Base-by-base conservation (phyloP, 2,888 invertebrate species). In the Dyspetes luteomarginatus region DNA sequence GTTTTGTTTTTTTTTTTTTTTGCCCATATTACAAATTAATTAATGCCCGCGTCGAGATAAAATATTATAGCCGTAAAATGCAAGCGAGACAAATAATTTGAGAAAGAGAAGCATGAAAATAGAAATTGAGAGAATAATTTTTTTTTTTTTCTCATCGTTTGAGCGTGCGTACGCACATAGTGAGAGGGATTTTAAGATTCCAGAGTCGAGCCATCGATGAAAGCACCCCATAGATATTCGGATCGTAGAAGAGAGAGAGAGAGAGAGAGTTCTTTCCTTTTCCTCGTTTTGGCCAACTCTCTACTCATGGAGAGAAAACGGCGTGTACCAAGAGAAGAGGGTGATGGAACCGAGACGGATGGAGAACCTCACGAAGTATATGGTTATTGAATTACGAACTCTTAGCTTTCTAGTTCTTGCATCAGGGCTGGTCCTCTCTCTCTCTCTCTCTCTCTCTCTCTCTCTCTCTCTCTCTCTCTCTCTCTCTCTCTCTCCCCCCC, bases 311-410 rank as follows among this genome's bases (percentile, higher is more conserved):
- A 15, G 5, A 48, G 17, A 17, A 36, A 36, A 36, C 36, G 30
- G 9, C 30, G 30, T 4, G 30, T 9, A 17, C 12, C 48, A 15
- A 48, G 17, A 48, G 48, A n/a, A 30, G 36, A 60, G 58, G 58
- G 58, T 60, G 36, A 60, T 41, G 22, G n/a, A n/a, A 22, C 41
- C 28, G 36, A 15, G 4, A 50, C 45, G 68, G 78, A 67, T 56
- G 72, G 69, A 30, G 84, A 86, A 86, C 86, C 81, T 84, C 83
- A 86, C 88, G 87, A 88, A 89, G 89, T 86, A n/a, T n/a, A 86
- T 86, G 86, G 88, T 90, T 89, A 90, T 91, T 89, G 88, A 90
- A 91, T 91, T 91, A 91, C 89, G 88, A 91, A 91, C 90, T 91
- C 91, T 91, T 90, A 90, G 90, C 91, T 90, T 89, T 90, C 89